Conservation (phyloP, 2,888 invertebrate species). For the Xylocampa areola region DNA sequence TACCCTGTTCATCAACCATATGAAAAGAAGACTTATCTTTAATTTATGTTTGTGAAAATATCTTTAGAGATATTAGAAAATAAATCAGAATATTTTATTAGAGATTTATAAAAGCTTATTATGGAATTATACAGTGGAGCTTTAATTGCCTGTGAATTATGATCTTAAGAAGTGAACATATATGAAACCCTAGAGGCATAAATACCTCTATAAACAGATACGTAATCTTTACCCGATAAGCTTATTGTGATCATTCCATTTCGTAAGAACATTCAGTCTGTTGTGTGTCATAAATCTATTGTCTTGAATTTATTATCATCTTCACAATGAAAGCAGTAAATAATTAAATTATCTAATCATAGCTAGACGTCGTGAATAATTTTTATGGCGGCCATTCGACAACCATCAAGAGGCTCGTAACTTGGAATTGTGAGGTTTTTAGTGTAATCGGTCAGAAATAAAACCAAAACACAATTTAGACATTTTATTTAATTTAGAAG, state of each 20-base stretch:
- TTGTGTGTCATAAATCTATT: constrained; percentile 48
- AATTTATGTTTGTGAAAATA: too few species aligned
- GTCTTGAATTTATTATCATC: constrained; percentile 44
- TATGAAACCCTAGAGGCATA: constrained; percentile 9
- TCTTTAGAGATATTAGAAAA: too few species aligned
- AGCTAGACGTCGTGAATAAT: constrained; percentile 42
- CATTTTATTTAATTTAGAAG: constrained; percentile 18
- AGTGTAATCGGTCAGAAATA: constrained; percentile 46
- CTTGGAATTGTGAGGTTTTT: constrained; percentile 47
- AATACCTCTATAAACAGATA: constrained; percentile 19
- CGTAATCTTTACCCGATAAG: constrained; percentile 12
- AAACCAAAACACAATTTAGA: constrained; percentile 40
- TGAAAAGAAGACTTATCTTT: too few species aligned
- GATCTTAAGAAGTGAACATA: constrained; percentile 7
- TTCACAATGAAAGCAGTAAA: constrained; percentile 44
- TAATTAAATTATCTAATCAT: constrained; percentile 55
- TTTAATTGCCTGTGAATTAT: background rate
- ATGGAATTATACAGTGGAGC: background rate
- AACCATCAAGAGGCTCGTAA: constrained; percentile 45
- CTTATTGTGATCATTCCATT: constrained; percentile 37
- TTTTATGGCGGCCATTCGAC: constrained; percentile 49
- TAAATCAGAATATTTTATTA: constrained; percentile 7
- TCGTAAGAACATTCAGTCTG: constrained; percentile 26
- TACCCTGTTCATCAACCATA: too few species aligned
- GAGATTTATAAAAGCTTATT: background rate